phyloP scores from a whole-genome alignment of 2,113 vertebrate species.

The Oryzias melastigma region DNA sequence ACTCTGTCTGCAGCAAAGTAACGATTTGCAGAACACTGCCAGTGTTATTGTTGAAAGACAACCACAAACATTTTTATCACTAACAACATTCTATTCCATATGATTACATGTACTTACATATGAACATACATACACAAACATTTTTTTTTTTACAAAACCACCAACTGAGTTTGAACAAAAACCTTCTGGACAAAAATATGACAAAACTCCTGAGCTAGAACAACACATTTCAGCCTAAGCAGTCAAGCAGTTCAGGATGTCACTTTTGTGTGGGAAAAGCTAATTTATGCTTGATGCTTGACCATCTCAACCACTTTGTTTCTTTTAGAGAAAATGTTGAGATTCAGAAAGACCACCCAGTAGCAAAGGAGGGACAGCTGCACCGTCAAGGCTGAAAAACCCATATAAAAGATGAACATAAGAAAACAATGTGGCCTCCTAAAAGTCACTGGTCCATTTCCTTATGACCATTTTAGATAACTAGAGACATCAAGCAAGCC shows the following conservation, averaged over 20 bases:
- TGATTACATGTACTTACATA: too few relatives aligned
- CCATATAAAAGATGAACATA: constrained; percentile 23
- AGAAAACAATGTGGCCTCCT: constrained; percentile 34
- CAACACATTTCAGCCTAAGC: constrained; percentile 23
- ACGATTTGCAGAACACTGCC: neutral
- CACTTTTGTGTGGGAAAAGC: constrained; percentile 34
- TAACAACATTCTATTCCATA: too few relatives aligned
- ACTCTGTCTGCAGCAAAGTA: neutral
- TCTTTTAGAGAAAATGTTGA: constrained; percentile 49
- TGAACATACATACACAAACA: too few relatives aligned
- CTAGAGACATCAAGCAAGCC: neutral
- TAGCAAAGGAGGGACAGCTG: constrained; percentile 32
- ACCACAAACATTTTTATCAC: too few relatives aligned
- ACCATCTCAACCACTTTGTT: constrained; percentile 27
- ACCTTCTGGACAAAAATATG: constrained; percentile 27
- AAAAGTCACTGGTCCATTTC: constrained; percentile 10
- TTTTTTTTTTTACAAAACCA: constrained; percentile 11
- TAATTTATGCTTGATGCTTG: constrained; percentile 31
- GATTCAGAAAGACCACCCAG: constrained; percentile 60
- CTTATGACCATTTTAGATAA: neutral
- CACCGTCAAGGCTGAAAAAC: constrained; percentile 11
- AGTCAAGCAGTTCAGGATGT: constrained; percentile 14
- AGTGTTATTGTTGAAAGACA: neutral
- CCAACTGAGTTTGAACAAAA: constrained; percentile 6
- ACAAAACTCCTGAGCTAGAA: constrained; percentile 13